These are phyloP conservation scores for Pteruthius melanotis DNA, from an alignment of 2,113 vertebrate genomes.

Conservation along the genomic window DNA sequence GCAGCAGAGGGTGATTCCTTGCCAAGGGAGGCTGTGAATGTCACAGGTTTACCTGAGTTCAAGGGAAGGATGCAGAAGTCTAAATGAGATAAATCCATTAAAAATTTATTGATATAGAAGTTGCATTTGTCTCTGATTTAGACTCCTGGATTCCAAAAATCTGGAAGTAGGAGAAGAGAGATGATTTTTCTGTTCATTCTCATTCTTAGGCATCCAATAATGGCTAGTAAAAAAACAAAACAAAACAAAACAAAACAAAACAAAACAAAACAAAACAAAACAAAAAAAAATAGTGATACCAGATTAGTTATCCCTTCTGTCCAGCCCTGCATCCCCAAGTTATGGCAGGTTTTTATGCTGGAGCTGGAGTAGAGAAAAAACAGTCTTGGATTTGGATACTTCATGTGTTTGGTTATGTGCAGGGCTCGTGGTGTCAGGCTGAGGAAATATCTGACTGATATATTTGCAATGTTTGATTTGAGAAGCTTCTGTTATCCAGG, in stretches of 20 bases:
- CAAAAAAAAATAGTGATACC: neutral
- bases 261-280: too few relatives aligned
- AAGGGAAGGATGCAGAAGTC: neutral
- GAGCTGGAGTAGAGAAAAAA: neutral
- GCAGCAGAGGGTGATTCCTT: neutral
- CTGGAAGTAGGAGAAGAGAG: rapidly evolving
- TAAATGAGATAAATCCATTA: neutral
- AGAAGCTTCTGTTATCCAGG: neutral
- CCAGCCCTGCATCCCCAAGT: neutral
- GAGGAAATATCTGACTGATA: neutral
- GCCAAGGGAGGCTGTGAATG: neutral
- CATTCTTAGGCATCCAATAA: neutral
- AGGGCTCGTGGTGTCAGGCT: rapidly evolving
- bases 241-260: too few relatives aligned
- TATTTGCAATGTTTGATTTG: neutral
- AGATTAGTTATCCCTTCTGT: neutral
- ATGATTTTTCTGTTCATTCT: neutral
- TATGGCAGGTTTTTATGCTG: neutral
- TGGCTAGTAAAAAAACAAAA: neutral
- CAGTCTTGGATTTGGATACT: neutral
- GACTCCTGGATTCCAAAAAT: neutral
- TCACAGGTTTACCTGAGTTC: neutral
- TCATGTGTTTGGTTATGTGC: neutral
- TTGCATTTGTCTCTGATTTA: neutral
- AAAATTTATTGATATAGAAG: neutral